Conservation (phyloP, 2,888 invertebrate genomes). For the Romanomermis culicivorax region DNA sequence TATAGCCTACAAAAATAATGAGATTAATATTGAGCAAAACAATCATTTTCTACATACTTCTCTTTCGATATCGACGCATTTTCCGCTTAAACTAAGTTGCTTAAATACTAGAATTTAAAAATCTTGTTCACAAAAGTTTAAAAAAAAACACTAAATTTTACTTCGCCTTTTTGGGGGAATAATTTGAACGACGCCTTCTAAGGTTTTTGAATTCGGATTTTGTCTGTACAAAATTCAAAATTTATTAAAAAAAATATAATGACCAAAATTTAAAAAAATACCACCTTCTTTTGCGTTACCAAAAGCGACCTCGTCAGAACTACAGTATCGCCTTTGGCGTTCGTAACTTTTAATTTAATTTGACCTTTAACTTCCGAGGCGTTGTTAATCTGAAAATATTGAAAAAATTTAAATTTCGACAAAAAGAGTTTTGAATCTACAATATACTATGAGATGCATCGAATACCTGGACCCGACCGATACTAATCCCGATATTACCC, state of each 20-base stretch:
- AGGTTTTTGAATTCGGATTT: too few species aligned
- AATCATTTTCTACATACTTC: conserved; percentile 40
- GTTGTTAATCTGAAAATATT: conserved; percentile 37
- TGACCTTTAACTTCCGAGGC: conserved; percentile 37
- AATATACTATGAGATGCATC: too few species aligned
- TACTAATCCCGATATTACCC: too few species aligned
- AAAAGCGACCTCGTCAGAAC: conserved; percentile 44
- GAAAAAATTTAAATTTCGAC: too few species aligned
- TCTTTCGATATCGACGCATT: conserved; percentile 49
- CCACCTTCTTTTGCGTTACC: conserved; percentile 35
- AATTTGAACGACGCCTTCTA: conserved; percentile 43
- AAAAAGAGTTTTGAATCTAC: too few species aligned
- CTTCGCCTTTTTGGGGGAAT: conserved; percentile 11
- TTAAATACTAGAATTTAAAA: conserved; percentile 9
- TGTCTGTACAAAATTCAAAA: too few species aligned
- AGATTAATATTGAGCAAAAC: neutral
- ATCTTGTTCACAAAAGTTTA: too few species aligned
- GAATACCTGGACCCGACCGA: too few species aligned
- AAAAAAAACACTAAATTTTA: conserved; percentile 8
- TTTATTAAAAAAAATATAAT: too few species aligned
- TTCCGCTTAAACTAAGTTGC: conserved; percentile 36
- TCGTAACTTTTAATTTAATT: conserved; percentile 37
- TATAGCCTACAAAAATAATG: conserved; percentile 19
- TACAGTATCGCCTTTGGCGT: conserved; percentile 42
- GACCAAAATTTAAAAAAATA: neutral